Evolutionary conservation across 2,113 vertebrate genomes (phyloP), one percentile per base, ranked within the genome.

Genomic region (Vimba vimba): DNA sequence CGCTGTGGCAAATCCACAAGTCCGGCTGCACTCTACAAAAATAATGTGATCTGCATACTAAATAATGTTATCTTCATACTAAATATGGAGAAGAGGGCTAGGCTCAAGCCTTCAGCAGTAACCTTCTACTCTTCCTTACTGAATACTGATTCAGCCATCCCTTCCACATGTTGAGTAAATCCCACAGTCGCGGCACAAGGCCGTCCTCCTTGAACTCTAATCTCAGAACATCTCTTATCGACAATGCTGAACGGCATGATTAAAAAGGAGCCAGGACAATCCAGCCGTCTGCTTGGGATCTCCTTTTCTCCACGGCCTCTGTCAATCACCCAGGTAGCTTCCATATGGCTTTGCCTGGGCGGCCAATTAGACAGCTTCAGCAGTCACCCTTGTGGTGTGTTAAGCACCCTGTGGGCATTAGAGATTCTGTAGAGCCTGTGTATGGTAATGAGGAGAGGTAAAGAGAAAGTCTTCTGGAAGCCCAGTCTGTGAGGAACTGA

Each of bases 151-250:
- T 89, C 55, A 91, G 85, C 91, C 86, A 88, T 91, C 73, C 13
- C 68, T 52, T 88, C 85, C 79, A 88, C 78, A 80, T 86, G 89
- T 86, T 82, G 86, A 91, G 86, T 91, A 92, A 83, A 93, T 93
- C 91, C 92, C 91, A 91, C 88, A 89, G 91, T 90, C 87, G 62
- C 81, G 50, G 88, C 4, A 4, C 92, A 93, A 94, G 92, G 91
- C 93, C 88, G n/a, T 91, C 91, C 88, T 93, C 91, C 92, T 91
- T 90, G 89, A 92, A 92, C 92, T 89, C 88, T 92, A 93, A 94
- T 93, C 93, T 91, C 90, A 87, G 87, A 92, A 92, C 90, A 94
- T 94, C 92, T 94, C 90, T 93, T 91, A 94, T 94, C 92, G 83
- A 87, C 74, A 79, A 76, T 74, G 75, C 90, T 83, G 87, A 57